Evolutionary conservation across 1,140 invertebrate genomes (phyloP).

Genomic region (Trachymyrmex septentrionalis): DNA sequence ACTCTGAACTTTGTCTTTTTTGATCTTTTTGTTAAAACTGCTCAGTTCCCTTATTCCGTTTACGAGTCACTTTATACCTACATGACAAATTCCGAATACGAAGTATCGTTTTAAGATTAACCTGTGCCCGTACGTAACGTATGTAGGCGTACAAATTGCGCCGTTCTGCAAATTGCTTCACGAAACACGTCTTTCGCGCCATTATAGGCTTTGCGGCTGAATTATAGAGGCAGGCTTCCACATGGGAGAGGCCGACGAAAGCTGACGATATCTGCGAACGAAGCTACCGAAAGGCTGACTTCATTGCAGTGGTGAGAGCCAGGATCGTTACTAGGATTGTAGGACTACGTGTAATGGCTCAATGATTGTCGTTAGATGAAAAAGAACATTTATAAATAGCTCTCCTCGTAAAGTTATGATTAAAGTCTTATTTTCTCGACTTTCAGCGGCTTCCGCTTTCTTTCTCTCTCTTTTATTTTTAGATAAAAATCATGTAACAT

Average conservation of each 20-base stretch:
- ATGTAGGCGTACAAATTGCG: constrained; percentile 26
- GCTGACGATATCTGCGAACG: constrained; percentile 42
- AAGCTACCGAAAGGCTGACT: constrained; percentile 41
- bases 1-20: background rate
- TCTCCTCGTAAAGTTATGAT: constrained; percentile 31
- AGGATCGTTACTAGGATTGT: constrained; percentile 36
- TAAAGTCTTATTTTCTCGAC: background rate
- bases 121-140: background rate
- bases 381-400: constrained; percentile 47
- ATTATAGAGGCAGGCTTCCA: constrained; percentile 49
- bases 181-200: constrained; percentile 56
- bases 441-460: background rate
- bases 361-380: constrained; percentile 33
- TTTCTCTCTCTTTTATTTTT: background rate
- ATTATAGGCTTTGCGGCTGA: constrained; percentile 59
- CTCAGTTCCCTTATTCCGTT: background rate
- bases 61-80: background rate
- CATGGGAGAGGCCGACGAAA: constrained; percentile 9
- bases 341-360: constrained; percentile 6
- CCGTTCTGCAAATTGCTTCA: constrained; percentile 53
- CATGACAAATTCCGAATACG: constrained; percentile 3
- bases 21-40: background rate
- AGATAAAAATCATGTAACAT: constrained; percentile 29
- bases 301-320: constrained; percentile 30
- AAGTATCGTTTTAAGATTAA: constrained; percentile 39